Conservation (phyloP, 2,113 vertebrate species). For the Neofelis nebulosa region DNA sequence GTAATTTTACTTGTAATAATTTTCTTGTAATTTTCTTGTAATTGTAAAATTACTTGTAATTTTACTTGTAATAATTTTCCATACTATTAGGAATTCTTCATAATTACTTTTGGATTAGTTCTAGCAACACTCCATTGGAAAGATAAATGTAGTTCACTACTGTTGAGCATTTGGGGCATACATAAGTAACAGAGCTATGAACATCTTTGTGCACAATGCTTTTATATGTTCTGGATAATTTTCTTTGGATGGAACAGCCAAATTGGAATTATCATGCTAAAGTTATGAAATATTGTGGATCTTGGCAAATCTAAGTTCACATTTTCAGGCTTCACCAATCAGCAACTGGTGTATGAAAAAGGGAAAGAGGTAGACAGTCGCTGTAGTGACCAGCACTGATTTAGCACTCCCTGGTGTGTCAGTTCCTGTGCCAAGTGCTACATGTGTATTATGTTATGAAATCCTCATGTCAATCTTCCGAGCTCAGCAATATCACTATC, state of each 20-base stretch:
- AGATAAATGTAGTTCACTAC: not conserved
- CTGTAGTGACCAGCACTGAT: too few species aligned
- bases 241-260: not conserved
- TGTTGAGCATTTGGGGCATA: not conserved
- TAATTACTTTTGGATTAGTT: not conserved
- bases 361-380: not conserved
- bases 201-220: not conserved
- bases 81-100: not conserved
- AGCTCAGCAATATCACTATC: not conserved
- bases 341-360: not conserved
- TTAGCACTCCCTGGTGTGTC: not conserved
- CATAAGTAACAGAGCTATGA: not conserved
- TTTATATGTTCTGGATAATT: not conserved
- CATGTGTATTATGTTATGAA: not conserved
- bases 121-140: not conserved
- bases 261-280: not conserved
- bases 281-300: not conserved
- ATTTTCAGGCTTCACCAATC: not conserved
- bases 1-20: conserved; percentile 5
- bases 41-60: not conserved
- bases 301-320: not conserved
- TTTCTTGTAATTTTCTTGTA: not conserved
- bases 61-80: conserved; percentile 15
- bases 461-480: not conserved
- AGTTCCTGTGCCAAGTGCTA: not conserved